Percentiles rank a stretch among this genome's conserved stretches.
Evolutionary conservation across 2,113 vertebrate genomes (phyloP).

Genomic region (Caranx melampygus): DNA sequence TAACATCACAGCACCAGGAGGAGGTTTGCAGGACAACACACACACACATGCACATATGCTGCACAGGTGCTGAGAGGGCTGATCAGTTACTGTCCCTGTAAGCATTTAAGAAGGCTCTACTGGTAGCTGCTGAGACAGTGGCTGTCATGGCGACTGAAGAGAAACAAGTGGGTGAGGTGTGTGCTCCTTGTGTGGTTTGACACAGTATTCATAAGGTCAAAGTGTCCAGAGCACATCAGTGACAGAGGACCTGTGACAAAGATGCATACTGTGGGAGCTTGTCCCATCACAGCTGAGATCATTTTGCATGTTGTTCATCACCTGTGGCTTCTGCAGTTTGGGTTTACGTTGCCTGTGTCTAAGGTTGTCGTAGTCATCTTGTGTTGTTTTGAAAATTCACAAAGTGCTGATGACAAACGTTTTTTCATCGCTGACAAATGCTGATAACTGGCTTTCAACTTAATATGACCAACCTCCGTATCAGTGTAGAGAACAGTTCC

Average conservation of each 20-base stretch:
- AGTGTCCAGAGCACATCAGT: not conserved
- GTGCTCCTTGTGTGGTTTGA: constrained; percentile 3
- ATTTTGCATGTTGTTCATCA: not conserved
- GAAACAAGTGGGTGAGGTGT: constrained; percentile 15
- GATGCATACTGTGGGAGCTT: not conserved
- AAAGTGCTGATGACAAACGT: not conserved
- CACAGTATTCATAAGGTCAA: not conserved
- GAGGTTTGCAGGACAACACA: constrained; percentile 25
- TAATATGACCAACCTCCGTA: too few relatives aligned
- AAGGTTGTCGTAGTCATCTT: not conserved
- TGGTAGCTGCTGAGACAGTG: constrained; percentile 16
- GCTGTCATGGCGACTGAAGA: not conserved
- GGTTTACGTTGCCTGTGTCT: not conserved
- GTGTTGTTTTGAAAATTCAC: not conserved
- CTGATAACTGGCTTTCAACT: not conserved
- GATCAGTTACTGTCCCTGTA: constrained; percentile 62
- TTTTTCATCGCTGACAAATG: not conserved
- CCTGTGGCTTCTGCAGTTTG: not conserved
- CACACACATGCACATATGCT: constrained; percentile 21
- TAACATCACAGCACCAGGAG: constrained; percentile 68
- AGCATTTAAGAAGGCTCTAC: constrained; percentile 9
- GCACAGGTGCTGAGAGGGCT: constrained; percentile 68
- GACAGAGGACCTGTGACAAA: not conserved
- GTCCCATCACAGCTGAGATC: not conserved
- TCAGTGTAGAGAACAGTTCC: not conserved